Percentiles rank a stretch among this genome's conserved stretches.
Conservation (phyloP, 1,140 invertebrate genomes). For the Drosophila nasuta region DNA sequence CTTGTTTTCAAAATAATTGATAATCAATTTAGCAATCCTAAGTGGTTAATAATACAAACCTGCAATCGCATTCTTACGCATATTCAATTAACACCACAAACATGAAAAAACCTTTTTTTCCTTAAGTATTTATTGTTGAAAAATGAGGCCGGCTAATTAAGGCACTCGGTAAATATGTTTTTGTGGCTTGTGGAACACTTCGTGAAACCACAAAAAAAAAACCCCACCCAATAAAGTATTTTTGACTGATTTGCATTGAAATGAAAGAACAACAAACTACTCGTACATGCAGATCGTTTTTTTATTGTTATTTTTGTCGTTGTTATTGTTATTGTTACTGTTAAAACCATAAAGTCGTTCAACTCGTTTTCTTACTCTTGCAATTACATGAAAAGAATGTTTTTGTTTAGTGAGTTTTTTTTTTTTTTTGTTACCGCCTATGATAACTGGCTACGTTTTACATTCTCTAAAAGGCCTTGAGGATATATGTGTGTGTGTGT, state of each 20-base stretch:
- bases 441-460: constrained; percentile 46
- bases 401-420: constrained; percentile 9
- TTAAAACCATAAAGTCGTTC: constrained; percentile 59
- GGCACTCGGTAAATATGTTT: not conserved
- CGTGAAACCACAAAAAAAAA: constrained; percentile 23
- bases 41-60: too few relatives aligned
- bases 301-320: not conserved
- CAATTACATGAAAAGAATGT: constrained; percentile 63
- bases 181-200: not conserved
- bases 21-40: too few relatives aligned
- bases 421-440: constrained; percentile 36
- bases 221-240: constrained; percentile 20
- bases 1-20: too few relatives aligned
- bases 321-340: constrained; percentile 30
- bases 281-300: constrained; percentile 26
- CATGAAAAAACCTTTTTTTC: not conserved
- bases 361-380: constrained; percentile 68
- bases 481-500: not conserved
- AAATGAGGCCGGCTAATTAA: too few relatives aligned
- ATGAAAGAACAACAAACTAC: constrained; percentile 22
- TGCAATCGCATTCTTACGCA: too few relatives aligned
- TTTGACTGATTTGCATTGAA: constrained; percentile 11
- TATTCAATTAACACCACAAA: too few relatives aligned
- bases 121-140: too few relatives aligned
- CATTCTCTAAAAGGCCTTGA: constrained; percentile 75